Evolutionary conservation across 2,113 vertebrate species (phyloP).

Genomic region (Pardalotus punctatus): DNA sequence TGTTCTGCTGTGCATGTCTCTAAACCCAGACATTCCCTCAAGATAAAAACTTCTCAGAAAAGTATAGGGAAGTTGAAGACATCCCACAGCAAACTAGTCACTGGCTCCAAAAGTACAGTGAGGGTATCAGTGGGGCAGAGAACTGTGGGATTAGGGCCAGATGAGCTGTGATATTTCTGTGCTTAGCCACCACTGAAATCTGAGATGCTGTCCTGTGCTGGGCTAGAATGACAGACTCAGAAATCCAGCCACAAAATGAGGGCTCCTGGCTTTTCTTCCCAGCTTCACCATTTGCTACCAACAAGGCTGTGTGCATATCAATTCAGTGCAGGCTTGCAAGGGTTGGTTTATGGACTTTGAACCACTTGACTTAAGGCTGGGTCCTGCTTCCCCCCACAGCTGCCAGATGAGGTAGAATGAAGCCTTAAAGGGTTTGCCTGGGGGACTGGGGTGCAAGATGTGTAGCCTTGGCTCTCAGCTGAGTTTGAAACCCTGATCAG

Average conservation of each 20-base stretch:
- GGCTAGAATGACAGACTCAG: background rate
- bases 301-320: background rate
- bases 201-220: background rate
- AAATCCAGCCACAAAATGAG: background rate
- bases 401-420: background rate
- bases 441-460: background rate
- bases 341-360: background rate
- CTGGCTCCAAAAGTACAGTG: background rate
- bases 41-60: conserved; percentile 24
- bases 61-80: background rate
- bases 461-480: background rate
- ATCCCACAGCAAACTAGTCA: background rate
- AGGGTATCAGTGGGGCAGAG: background rate
- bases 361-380: background rate
- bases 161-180: background rate
- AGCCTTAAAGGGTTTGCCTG: background rate
- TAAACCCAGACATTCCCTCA: background rate
- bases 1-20: background rate
- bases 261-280: background rate
- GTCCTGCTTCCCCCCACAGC: background rate
- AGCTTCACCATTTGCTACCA: background rate
- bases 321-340: background rate
- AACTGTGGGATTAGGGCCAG: background rate
- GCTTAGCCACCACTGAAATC: background rate
- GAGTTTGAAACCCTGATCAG: background rate